These are phyloP conservation scores for Ectropis grisescens DNA, from an alignment of 1,140 invertebrate genomes.

Conservation along the genomic window DNA sequence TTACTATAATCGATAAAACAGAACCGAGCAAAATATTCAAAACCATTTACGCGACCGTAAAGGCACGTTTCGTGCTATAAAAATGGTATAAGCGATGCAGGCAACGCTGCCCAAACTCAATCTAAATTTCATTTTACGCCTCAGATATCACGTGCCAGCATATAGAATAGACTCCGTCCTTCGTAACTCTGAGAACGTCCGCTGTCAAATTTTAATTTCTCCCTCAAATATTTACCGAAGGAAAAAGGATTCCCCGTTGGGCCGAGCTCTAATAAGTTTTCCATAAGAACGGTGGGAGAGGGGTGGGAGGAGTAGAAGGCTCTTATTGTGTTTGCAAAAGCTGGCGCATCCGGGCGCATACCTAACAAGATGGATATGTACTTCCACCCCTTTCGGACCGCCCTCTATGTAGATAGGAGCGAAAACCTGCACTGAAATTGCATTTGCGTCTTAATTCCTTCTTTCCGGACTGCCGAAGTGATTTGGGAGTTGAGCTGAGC, in stretches of 20 bases:
- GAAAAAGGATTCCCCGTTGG: slow-evolving; percentile 67
- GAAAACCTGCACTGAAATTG: slow-evolving; percentile 59
- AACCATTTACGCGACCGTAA: no score
- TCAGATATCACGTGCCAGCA: slow-evolving; percentile 59
- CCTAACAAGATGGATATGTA: slow-evolving; percentile 68
- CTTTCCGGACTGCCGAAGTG: neutral
- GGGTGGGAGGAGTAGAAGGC: slow-evolving; percentile 27
- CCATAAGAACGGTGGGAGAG: slow-evolving; percentile 48
- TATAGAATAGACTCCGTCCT: slow-evolving; percentile 51
- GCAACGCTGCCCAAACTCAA: slow-evolving; percentile 61
- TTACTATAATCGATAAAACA: no score
- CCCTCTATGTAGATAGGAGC: slow-evolving; percentile 30
- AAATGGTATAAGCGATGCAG: no score
- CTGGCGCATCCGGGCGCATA: slow-evolving; percentile 66
- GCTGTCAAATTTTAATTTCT: slow-evolving; percentile 70
- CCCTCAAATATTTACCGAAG: slow-evolving; percentile 68
- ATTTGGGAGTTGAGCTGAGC: no score
- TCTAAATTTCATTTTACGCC: slow-evolving; percentile 67
- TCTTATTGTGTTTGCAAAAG: slow-evolving; percentile 69
- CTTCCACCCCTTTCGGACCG: slow-evolving; percentile 31
- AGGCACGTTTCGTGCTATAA: no score
- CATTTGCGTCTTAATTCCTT: slow-evolving; percentile 62
- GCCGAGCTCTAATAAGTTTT: slow-evolving; percentile 67
- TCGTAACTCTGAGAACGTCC: slow-evolving; percentile 44
- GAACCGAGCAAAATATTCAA: no score